Conservation (phyloP, 2,797 vertebrate species). For the Pseudomugil tenellus region DNA sequence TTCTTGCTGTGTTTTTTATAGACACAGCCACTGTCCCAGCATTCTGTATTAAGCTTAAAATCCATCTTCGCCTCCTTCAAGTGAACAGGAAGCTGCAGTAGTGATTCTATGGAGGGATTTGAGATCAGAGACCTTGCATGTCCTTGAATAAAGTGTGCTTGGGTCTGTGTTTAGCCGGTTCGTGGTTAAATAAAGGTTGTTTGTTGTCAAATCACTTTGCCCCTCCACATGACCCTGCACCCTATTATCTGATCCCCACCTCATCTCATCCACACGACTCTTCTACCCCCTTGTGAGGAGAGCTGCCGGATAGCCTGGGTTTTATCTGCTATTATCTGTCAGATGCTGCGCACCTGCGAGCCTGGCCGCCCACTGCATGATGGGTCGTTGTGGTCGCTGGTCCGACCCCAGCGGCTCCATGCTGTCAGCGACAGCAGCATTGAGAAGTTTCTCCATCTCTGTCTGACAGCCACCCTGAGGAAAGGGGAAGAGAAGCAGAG, state of each 20-base stretch:
- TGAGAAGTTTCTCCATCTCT: slow-evolving; percentile 60
- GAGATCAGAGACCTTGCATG: slow-evolving; percentile 60
- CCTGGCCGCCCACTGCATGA: slow-evolving; percentile 62
- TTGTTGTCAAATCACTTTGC: slow-evolving; percentile 62
- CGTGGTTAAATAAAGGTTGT: slow-evolving; percentile 57
- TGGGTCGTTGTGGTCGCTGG: slow-evolving; percentile 40
- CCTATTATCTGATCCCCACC: slow-evolving; percentile 29
- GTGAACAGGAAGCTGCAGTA: slow-evolving; percentile 54
- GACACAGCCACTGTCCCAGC: slow-evolving; percentile 39
- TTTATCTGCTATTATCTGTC: slow-evolving; percentile 79
- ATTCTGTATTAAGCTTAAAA: slow-evolving; percentile 48
- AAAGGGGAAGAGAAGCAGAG: slow-evolving; percentile 53
- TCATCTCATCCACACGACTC: slow-evolving; percentile 25
- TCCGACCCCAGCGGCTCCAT: slow-evolving; percentile 71
- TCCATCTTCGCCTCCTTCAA: slow-evolving; percentile 56
- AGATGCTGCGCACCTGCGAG: slow-evolving; percentile 72
- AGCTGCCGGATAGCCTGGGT: slow-evolving; percentile 50
- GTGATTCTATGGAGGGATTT: slow-evolving; percentile 60
- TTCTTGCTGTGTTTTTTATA: slow-evolving; percentile 43
- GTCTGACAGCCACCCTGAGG: slow-evolving; percentile 72
- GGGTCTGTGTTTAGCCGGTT: slow-evolving; percentile 35
- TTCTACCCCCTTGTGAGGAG: slow-evolving; percentile 24
- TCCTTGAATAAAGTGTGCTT: slow-evolving; percentile 53
- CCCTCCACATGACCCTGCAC: slow-evolving; percentile 33
- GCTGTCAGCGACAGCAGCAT: slow-evolving; percentile 66